Evolutionary conservation across 2,888 invertebrate species (phyloP), one percentile per base, ranked within the genome.

Genomic region (Drosophila suboccidentalis): DNA sequence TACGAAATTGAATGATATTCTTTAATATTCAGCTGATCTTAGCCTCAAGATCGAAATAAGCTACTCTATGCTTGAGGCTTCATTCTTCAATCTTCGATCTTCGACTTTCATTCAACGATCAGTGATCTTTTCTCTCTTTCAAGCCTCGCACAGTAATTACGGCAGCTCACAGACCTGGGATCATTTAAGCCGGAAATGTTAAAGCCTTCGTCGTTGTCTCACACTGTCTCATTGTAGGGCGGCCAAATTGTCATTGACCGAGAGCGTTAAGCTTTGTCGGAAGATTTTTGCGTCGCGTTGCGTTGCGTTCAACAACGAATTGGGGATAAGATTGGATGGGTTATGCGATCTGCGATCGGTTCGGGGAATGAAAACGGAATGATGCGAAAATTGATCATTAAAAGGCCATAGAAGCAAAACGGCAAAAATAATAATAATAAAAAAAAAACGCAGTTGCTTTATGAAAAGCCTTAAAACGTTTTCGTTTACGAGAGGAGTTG

Each of bases 381-480:
- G 32, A 22, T 72, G 73, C 59, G 54, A 57, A 66, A 75, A 63
- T 75, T 55, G 75, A 53, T 78, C 78, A 78, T 78, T 78, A 78
- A 78, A 75, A 69, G 41, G 65, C 78, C 67, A 67, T 67, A 44
- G 66, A 75, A 61, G 41, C 10, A 50, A 34, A 22, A 36, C 6
- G 65, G 69, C 72, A 58, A 15, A 41, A 13, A 9, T n/a, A 38
- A 50, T 10, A 41, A n/a, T 15, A 58, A 15, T 9, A 19, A 19
- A 49, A 41, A 32, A 34, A 26, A 15, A 43, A 72, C 61, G 49
- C 63, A 71, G 26, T 51, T 36, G 66, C 57, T 70, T 72, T 74
- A 78, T 83, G 89, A 90, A 90, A 77, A 78, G 89, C 85, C 79
- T 83, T 82, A 90, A 90, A 90, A 90, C 90, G 91, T 86, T 91